A percentile compares a stretch with the other conserved stretches of the same genome.
Conservation (phyloP, 2,888 invertebrate genomes). For the Phengaris alcon region DNA sequence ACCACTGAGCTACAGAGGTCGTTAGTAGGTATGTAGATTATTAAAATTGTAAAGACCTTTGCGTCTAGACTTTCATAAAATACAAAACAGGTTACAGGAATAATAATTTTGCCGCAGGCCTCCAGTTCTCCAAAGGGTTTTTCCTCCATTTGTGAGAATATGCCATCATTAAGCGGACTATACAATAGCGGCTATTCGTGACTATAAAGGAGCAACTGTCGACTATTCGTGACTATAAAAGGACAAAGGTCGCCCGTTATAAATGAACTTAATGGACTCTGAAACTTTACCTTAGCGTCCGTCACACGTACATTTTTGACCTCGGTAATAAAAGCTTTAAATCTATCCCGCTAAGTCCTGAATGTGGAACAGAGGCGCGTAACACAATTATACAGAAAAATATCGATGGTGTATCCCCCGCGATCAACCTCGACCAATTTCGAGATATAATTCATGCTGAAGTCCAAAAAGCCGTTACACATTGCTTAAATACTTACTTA, state of each 20-base stretch:
- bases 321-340: too few species aligned
- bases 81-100: background rate
- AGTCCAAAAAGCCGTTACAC: too few species aligned
- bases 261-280: background rate
- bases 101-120: background rate
- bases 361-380: too few species aligned
- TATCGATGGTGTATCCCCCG: too few species aligned
- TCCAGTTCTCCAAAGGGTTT: conserved; percentile 3
- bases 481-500: too few species aligned
- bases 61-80: background rate
- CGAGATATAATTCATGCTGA: too few species aligned
- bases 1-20: too few species aligned
- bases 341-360: too few species aligned
- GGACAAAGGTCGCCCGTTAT: background rate
- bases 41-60: background rate
- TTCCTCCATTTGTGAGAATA: background rate
- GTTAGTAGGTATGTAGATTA: background rate
- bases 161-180: too few species aligned
- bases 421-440: too few species aligned
- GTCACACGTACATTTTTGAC: too few species aligned
- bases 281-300: background rate
- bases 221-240: background rate
- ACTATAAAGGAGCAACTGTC: background rate
- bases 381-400: too few species aligned
- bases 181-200: background rate